Percentiles rank a stretch among this genome's conserved stretches.
These are phyloP conservation scores for Erinaceus europaeus DNA, from an alignment of 2,113 vertebrate species.

Conservation along the genomic window DNA sequence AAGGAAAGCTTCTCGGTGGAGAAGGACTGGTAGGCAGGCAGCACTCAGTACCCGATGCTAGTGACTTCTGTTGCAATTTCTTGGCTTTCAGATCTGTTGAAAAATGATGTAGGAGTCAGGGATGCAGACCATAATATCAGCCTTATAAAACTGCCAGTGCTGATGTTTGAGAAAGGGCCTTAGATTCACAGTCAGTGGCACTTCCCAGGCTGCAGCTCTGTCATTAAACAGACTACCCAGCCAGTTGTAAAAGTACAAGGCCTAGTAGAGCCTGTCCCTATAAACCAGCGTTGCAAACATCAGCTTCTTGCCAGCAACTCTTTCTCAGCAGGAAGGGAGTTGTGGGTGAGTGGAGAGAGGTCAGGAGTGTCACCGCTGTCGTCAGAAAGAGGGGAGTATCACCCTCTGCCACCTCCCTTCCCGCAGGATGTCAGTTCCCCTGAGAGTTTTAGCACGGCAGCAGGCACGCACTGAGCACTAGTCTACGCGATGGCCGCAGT, in stretches of 20 bases:
- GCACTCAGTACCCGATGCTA: background rate
- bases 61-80: background rate
- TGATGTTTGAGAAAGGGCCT: background rate
- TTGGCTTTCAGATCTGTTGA: background rate
- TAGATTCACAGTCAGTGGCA: background rate
- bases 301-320: background rate
- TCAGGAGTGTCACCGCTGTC: background rate
- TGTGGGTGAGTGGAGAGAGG: background rate
- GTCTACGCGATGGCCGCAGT: no score
- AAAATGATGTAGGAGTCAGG: constrained; percentile 8
- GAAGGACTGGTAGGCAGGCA: background rate
- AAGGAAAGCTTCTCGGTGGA: no score
- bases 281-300: constrained; percentile 8
- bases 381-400: background rate
- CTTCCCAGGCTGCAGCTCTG: background rate
- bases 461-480: no score
- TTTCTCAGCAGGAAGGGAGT: background rate
- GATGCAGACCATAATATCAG: background rate
- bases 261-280: background rate
- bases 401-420: background rate
- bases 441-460: no score
- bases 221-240: constrained; percentile 22
- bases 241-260: constrained; percentile 13
- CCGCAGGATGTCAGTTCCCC: no score
- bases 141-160: background rate